Evolutionary conservation across 2,113 vertebrate species (phyloP), one percentile per base, ranked within the genome.

Genomic region (Scomber colias): DNA sequence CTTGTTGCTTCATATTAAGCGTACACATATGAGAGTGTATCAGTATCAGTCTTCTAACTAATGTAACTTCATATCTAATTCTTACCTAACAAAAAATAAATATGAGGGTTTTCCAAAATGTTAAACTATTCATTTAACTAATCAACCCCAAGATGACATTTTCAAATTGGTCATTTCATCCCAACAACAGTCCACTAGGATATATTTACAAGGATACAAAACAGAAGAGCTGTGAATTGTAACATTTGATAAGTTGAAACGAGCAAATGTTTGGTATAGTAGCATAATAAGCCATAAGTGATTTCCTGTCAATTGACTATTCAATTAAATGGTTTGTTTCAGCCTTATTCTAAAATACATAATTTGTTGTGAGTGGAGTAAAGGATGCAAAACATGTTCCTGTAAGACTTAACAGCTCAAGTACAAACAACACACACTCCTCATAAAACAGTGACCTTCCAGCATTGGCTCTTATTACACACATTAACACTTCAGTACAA

Each of bases 401-500:
- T 57, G 3, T 16, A 67, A 54, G 15, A 63, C 16, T 30, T 24
- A 21, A 13, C 45, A 65, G n/a, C 11, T 3, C 24, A 35, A 0
- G 4, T 2, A 56, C 44, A 79, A 15, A 54, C 21, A 46, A 50
- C n/a, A 46, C 62, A 49, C 14, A 35, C 51, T 8, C 8, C 31
- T 60, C 45, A 61, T 17, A 77, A 40, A 56, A 31, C 13, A 46
- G 27, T 24, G 30, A 73, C 69, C 27, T 74, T 16, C 27, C 64
- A 35, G 19, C 31, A 19, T 49, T n/a, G 57, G 54, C 14, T 51
- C 12, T 53, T 12, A n/a, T 16, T 40, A 49, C 21, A 46, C 71
- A 65, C 49, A 83, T 45, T 53, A 48, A 77, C 40, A 81, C 40
- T 68, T 15, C 12, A 60, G 48, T 56, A 46, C 45, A 73, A 78